Base-by-base conservation (phyloP, 1,140 invertebrate genomes). In the Brachionus plicatilis region DNA sequence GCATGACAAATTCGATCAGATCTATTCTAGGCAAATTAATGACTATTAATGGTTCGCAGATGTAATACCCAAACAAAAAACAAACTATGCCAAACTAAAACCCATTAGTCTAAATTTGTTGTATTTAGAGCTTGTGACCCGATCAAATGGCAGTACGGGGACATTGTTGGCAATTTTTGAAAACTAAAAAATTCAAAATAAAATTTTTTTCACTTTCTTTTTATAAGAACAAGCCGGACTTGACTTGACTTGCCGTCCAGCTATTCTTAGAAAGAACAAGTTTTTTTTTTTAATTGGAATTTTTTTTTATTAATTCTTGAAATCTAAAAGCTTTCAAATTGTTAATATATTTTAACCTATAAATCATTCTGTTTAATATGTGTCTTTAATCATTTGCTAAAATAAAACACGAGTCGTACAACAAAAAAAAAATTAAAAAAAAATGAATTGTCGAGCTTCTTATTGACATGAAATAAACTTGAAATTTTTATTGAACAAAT, bases 401-500 rank as follows among this genome's bases (percentile, higher is more conserved):
- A 60, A 60, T 60, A 60, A 17, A 60, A 60, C 53, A 60, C 53
- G 53, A 60, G 53, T 60, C 20, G 8, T 9, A 60, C 53, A 60
- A 45, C 27, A 29, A 29, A 29, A 29, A 29, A 29, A 29, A 29
- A 29, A 29, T 29, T 29, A 29, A 47, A 60, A 60, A 60, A 60
- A 60, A 60, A 60, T 60, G 53, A 60, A 60, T 60, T 60, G 53
- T 24, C 53, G 5, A 60, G 53, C 53, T 60, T 60, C 53, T 60
- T 60, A 60, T 60, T 60, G 53, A 60, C 53, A 60, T 60, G 53
- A 60, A 60, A 60, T 60, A 60, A 60, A 60, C 53, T 60, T 60
- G 53, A 60, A 60, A 60, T 20, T 60, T 60, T 60, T 60, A 53
- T 60, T 60, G 53, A 60, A 60, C 53, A 60, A 60, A 60, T 60